Percentiles rank a stretch among this genome's conserved stretches.
These are phyloP conservation scores for Tolypeutes matacus DNA, from an alignment of 2,797 vertebrate genomes.

Conservation along the genomic window DNA sequence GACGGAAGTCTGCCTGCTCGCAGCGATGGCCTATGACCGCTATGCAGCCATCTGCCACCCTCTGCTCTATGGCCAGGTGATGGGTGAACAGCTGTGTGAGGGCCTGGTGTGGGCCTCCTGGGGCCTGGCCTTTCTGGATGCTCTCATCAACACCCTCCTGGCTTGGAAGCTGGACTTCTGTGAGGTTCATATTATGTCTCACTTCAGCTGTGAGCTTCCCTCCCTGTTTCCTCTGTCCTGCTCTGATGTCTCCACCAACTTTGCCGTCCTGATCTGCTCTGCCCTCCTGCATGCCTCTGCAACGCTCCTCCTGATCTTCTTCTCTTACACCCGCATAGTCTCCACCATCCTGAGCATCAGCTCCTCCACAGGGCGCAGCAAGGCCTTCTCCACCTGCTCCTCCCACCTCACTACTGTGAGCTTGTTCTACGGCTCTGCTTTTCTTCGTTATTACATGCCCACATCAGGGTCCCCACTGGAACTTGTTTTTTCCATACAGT, in stretches of 20 bases:
- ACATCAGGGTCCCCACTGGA: background rate
- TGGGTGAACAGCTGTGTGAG: background rate
- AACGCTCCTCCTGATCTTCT: background rate
- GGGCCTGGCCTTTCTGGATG: background rate
- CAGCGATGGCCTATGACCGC: background rate
- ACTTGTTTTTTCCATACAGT: background rate
- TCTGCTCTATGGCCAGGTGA: background rate
- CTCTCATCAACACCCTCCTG: conserved; percentile 14
- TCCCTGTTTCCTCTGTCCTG: conserved; percentile 43
- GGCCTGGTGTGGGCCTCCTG: background rate
- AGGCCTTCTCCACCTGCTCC: conserved; percentile 62
- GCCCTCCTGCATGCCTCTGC: background rate
- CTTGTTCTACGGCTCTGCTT: background rate
- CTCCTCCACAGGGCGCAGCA: conserved; percentile 1
- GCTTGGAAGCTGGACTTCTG: background rate
- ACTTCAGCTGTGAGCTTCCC: conserved; percentile 67
- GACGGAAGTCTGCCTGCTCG: background rate
- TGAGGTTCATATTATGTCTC: background rate
- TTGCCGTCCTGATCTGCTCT: background rate
- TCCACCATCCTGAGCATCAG: conserved; percentile 19
- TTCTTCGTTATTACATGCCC: background rate
- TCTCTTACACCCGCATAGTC: background rate
- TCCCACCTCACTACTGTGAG: background rate
- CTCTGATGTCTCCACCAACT: conserved; percentile 27
- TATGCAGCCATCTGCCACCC: too few species aligned